phyloP scores from a whole-genome alignment of 2,888 invertebrate genomes.

The Macrosoma leucophasiata region DNA sequence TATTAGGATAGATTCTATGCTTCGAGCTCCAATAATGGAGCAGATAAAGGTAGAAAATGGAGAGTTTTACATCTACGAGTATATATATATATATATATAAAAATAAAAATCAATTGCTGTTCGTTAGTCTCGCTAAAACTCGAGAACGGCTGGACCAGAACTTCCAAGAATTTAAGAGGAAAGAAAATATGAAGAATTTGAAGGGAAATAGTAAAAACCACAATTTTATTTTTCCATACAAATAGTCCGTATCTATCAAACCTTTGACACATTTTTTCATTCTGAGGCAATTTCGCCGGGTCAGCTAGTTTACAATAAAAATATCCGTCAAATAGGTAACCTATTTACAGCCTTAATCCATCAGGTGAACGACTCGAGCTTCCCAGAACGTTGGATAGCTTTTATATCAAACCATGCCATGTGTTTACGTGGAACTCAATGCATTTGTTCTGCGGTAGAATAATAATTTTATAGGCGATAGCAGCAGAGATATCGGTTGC shows the following conservation, averaged over 20 bases:
- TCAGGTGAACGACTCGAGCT: conserved; percentile 27
- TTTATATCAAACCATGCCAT: conserved; percentile 32
- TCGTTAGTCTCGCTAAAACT: too few species aligned
- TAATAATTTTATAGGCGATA: conserved; percentile 26
- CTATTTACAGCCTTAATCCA: conserved; percentile 5
- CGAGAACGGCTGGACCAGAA: too few species aligned
- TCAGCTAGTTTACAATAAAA: conserved; percentile 1
- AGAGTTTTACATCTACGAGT: too few species aligned
- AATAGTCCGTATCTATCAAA: background rate
- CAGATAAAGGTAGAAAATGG: too few species aligned
- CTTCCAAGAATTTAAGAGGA: too few species aligned
- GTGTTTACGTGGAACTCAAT: conserved; percentile 27
- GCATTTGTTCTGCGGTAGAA: conserved; percentile 18
- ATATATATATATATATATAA: too few species aligned
- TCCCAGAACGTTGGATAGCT: conserved; percentile 23
- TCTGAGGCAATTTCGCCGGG: background rate
- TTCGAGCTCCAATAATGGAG: too few species aligned
- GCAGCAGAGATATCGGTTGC: too few species aligned
- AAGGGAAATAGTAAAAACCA: too few species aligned
- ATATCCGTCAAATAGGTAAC: conserved; percentile 1
- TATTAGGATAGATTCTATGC: too few species aligned
- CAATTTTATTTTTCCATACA: conserved; percentile 1
- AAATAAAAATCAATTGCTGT: too few species aligned
- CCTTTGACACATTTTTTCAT: conserved; percentile 1
- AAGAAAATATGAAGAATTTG: too few species aligned